phyloP scores from a whole-genome alignment of 2,113 vertebrate species.

The Amazona vittata region DNA sequence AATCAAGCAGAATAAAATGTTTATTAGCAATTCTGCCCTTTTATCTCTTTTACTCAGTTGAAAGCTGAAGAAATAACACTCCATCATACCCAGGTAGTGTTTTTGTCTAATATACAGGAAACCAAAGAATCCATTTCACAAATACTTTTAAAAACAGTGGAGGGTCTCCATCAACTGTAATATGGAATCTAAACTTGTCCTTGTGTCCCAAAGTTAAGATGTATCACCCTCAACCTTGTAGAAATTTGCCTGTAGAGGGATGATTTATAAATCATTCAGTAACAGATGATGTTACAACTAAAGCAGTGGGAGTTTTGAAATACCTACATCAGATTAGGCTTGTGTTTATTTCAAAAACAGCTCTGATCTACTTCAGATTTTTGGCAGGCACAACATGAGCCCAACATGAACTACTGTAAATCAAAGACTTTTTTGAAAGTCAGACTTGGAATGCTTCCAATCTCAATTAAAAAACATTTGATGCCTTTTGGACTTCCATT shows the following conservation, averaged over 20 bases:
- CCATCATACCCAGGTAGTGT: background rate
- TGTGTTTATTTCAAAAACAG: slow-evolving; percentile 82
- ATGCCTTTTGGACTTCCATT: slow-evolving; percentile 70
- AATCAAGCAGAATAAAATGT: background rate
- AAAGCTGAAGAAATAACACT: background rate
- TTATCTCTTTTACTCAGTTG: background rate
- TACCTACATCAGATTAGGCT: slow-evolving; percentile 82
- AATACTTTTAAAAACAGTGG: background rate
- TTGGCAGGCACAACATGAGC: slow-evolving; percentile 83
- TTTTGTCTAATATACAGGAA: background rate
- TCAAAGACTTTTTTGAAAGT: slow-evolving; percentile 82
- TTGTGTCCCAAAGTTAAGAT: slow-evolving; percentile 68
- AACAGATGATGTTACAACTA: slow-evolving; percentile 84
- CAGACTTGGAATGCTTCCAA: slow-evolving; percentile 81
- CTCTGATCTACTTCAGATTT: slow-evolving; percentile 83
- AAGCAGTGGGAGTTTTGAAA: slow-evolving; percentile 85
- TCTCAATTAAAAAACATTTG: slow-evolving; percentile 80
- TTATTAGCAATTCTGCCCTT: background rate
- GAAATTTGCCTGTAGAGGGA: slow-evolving; percentile 64
- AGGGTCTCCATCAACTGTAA: background rate
- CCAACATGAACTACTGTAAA: slow-evolving; percentile 79
- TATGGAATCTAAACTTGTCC: slow-evolving; percentile 28
- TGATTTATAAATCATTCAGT: slow-evolving; percentile 84
- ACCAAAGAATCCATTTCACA: background rate
- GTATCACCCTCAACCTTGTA: slow-evolving; percentile 35